These are phyloP conservation scores for Diprion similis DNA, from an alignment of 1,140 invertebrate genomes.

Conservation along the genomic window DNA sequence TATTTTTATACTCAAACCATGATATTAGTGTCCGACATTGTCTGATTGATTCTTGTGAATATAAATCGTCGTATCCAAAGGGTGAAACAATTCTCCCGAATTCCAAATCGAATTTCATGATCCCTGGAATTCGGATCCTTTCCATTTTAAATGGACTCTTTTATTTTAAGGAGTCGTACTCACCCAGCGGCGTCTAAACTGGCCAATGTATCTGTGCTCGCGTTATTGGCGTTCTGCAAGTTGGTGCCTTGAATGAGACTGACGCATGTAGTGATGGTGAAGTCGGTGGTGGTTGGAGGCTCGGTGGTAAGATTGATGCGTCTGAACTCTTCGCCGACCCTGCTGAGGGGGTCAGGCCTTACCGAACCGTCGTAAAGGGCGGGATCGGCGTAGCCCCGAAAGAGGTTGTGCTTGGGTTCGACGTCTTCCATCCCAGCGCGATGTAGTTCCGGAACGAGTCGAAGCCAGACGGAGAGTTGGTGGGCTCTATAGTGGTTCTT, in stretches of 20 bases:
- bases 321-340: conserved; percentile 60
- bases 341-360: conserved; percentile 77
- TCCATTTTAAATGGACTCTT: background rate
- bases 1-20: too few species aligned
- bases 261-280: conserved; percentile 63
- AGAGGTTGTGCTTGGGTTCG: conserved; percentile 82
- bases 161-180: conserved; percentile 16
- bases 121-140: background rate
- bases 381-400: conserved; percentile 81
- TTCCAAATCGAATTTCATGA: background rate
- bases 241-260: conserved; percentile 62
- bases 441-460: conserved; percentile 92
- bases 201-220: conserved; percentile 74
- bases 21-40: too few species aligned
- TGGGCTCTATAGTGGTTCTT: conserved; percentile 94
- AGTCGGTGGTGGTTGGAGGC: conserved; percentile 62
- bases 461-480: conserved; percentile 92
- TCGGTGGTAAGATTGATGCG: conserved; percentile 63
- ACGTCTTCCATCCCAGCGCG: conserved; percentile 87
- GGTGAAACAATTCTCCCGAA: too few species aligned
- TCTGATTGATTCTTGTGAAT: too few species aligned
- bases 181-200: conserved; percentile 79
- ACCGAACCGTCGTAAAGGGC: conserved; percentile 83
- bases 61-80: too few species aligned
- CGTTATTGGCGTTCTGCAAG: conserved; percentile 64